Evolutionary conservation across 2,888 invertebrate genomes (phyloP), one percentile per base, ranked within the genome.

Genomic region (Conus canariensis): DNA sequence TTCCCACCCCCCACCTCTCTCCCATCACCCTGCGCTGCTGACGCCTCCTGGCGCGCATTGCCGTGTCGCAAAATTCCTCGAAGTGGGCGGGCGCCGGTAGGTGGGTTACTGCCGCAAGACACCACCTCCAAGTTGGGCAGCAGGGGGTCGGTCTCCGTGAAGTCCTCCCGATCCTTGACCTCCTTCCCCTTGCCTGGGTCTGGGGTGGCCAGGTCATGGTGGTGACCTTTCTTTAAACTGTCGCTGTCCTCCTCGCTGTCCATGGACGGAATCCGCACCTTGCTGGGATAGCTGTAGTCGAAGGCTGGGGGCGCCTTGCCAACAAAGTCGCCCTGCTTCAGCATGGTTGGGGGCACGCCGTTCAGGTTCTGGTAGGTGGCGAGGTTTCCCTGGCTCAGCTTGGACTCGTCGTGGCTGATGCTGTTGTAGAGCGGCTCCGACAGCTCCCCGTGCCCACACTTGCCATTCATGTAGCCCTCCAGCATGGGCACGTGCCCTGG

Each of bases 351-450:
- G 16, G 74, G n/a, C 12, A 83, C 22, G 10, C 83, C 74, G 25
- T 85, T 58, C 10, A 58, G 25, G 67, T 67, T 83, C 64, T 85
- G 67, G 70, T 83, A 83, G 22, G 19, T 22, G 30, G 30, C 82
- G 45, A 83, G 70, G 58, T 74, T 60, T 16, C 83, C 58, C 19
- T 22, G 19, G 59, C 77, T 59, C 70, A 74, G 85, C 67, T 74
- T 85, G 56, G 59, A 14, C 64, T 70, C 89, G 10, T 56, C 67
- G 60, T 80, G 83, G 22, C 25, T 22, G 59, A 89, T 67, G 85
- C 89, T 89, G 85, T 85, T 83, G 85, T 89, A 89, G 74, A 85
- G 67, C 14, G 89, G 89, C 85, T 89, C 89, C n/a, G 74, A 85
- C 30, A 85, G 14, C 1, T 64, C n/a, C 16, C 7, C 56, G 22